Base-by-base conservation (phyloP, 2,888 invertebrate species). In the Ennomos fuscantarius region DNA sequence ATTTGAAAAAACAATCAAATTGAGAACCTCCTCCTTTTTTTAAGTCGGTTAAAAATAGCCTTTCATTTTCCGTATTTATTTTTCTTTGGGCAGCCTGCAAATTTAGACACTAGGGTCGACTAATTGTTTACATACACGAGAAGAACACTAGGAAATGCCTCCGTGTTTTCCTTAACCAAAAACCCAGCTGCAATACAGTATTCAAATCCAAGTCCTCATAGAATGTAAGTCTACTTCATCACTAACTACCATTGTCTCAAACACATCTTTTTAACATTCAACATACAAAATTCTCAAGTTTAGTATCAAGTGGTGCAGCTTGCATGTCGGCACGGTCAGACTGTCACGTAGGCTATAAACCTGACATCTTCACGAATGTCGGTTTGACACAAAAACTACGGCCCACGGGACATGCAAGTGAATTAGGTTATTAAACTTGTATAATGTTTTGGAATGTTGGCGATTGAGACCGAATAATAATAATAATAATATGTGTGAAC, bases 341-440 rank as follows among this genome's bases (percentile, higher is more conserved):
- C 47, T 44, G 78, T 85, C 87, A 87, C 86, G 87, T 87, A 83
- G 69, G 78, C 81, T 77, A 84, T 87, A 85, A 87, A 84, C 77
- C 77, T 74, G 74, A 78, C 76, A 76, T 79, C 79, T 80, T 78
- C 79, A 80, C 79, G 81, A 79, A 72, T 67, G 74, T 62, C 69
- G 73, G 74, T 73, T 67, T 69, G 77, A 76, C 74, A 86, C 84
- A 87, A 88, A 88, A 87, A 86, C 78, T 72, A 65, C 68, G 67
- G 69, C 72, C 68, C 73, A 69, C 77, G 72, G 68, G 75, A 67
- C 76, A 65, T 78, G 87, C 81, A 85, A 81, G 78, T 82, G 70
- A 84, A 86, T 87, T 83, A 83, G 79, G 76, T 72, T 77, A 77
- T 78, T 79, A 75, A 68, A 72, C 50, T 66, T 55, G 56, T 65